A percentile compares a stretch with the other conserved stretches of the same genome.
phyloP scores from a whole-genome alignment of 2,888 invertebrate genomes.

The Leptopterna dolabrata region DNA sequence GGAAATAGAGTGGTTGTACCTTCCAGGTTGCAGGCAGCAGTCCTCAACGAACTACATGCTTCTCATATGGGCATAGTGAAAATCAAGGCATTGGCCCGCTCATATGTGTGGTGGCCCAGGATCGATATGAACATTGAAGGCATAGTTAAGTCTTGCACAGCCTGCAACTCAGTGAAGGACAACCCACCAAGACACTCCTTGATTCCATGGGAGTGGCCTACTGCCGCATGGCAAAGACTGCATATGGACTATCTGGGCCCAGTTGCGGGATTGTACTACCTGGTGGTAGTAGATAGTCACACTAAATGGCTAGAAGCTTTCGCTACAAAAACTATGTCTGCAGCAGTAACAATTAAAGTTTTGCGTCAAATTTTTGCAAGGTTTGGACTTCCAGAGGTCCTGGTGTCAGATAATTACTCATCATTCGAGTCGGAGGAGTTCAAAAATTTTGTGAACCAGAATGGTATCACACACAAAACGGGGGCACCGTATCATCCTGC shows the following conservation, averaged over 20 bases:
- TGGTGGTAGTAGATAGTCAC: constrained; percentile 58
- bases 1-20: neutral
- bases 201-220: constrained; percentile 60
- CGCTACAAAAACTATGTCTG: neutral
- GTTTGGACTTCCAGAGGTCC: neutral
- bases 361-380: neutral
- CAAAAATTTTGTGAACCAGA: neutral
- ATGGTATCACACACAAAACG: neutral
- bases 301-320: constrained; percentile 13
- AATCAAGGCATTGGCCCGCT: constrained; percentile 23
- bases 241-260: constrained; percentile 62
- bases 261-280: neutral
- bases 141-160: neutral
- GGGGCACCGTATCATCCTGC: neutral
- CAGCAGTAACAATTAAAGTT: neutral
- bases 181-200: neutral
- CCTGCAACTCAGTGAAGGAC: neutral
- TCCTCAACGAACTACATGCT: neutral
- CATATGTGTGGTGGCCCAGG: neutral
- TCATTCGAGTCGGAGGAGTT: neutral
- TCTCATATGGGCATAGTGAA: constrained; percentile 62
- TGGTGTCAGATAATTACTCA: constrained; percentile 6
- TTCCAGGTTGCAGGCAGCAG: neutral
- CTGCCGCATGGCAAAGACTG: constrained; percentile 58
- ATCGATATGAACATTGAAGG: neutral